Evolutionary conservation across 2,113 vertebrate species (phyloP).

Genomic region (Ifrita kowaldi): DNA sequence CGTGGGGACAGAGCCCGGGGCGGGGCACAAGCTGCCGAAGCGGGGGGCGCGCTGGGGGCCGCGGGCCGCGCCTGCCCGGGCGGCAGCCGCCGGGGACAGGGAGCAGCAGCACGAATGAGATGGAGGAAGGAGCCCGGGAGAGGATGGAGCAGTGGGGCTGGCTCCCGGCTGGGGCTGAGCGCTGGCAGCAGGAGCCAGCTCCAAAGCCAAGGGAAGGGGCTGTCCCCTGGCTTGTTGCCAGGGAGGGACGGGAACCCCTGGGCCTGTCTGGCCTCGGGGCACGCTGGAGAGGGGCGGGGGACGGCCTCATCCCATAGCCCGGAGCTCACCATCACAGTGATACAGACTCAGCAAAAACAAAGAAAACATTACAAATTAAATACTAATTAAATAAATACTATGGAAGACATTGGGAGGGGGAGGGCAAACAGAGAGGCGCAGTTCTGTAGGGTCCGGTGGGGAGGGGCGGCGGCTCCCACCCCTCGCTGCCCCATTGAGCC

Average conservation of each 20-base stretch:
- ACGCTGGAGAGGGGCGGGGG: not conserved
- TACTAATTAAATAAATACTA: constrained; percentile 86
- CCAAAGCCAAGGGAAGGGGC: not conserved
- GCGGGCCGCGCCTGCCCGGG: not conserved
- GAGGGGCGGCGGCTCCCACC: not conserved
- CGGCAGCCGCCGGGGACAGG: not conserved
- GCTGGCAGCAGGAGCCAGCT: not conserved
- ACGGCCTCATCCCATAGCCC: not conserved
- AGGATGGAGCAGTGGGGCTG: not conserved
- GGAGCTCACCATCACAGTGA: constrained; percentile 77
- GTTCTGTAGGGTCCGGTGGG: constrained; percentile 17
- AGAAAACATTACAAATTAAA: constrained; percentile 81
- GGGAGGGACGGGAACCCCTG: not conserved
- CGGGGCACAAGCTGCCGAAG: not conserved
- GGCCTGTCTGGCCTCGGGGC: not conserved
- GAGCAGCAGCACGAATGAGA: constrained; percentile 3
- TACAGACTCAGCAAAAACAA: constrained; percentile 76
- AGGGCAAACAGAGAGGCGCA: constrained; percentile 48
- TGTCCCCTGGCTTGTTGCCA: not conserved
- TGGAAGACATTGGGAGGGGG: constrained; percentile 72
- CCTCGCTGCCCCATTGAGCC: not conserved
- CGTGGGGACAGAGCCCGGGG: not conserved
- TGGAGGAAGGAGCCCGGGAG: not conserved
- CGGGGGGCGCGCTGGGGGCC: not conserved
- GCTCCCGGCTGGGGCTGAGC: not conserved